Percentiles rank a stretch among this genome's conserved stretches.
Evolutionary conservation across 2,113 vertebrate species (phyloP).

Genomic region (Prinia subflava): DNA sequence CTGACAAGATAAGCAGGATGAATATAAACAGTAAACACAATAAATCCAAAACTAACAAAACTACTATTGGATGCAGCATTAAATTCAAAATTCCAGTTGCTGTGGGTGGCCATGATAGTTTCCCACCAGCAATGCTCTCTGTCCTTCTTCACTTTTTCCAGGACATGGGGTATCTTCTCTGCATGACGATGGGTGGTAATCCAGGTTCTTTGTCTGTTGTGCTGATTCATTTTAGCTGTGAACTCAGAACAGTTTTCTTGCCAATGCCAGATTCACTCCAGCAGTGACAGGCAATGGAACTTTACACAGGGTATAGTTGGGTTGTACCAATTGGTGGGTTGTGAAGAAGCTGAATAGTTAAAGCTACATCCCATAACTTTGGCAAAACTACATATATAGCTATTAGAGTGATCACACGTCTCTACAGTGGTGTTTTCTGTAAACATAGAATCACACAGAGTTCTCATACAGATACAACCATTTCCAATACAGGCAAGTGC

Average conservation of each 20-base stretch:
- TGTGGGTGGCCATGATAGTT: background rate
- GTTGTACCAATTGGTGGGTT: background rate
- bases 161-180: background rate
- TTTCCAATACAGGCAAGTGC: background rate
- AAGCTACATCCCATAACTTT: background rate
- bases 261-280: background rate
- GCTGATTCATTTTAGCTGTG: background rate
- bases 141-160: background rate
- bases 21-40: background rate
- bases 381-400: background rate
- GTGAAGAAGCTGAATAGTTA: background rate
- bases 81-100: background rate
- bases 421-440: background rate
- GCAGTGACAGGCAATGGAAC: background rate
- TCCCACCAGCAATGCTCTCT: background rate
- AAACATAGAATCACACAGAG: background rate
- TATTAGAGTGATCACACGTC: background rate
- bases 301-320: too few species aligned
- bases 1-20: background rate
- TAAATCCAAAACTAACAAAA: background rate
- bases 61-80: background rate
- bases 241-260: background rate
- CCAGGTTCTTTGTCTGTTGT: accelerated
- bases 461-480: background rate
- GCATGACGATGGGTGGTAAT: background rate